Evolutionary conservation across 2,888 invertebrate genomes (phyloP), one percentile per base, ranked within the genome.

Genomic region (Acleris holmiana): DNA sequence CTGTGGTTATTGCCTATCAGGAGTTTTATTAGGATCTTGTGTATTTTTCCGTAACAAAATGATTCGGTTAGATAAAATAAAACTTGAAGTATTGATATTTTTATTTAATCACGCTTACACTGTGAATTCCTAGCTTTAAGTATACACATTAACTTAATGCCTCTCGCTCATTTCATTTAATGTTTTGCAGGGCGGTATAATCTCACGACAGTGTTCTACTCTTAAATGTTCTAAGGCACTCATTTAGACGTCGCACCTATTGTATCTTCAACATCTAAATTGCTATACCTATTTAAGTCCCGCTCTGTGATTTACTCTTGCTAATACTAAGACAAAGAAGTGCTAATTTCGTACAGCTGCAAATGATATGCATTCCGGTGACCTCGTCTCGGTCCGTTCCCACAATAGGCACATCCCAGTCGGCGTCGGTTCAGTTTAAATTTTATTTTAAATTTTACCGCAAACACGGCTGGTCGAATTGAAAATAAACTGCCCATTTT

Each of bases 401-500:
- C 69, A 76, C 74, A 75, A 71, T 73, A 71, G 74, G 69, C 63
- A 64, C 63, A 66, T 68, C 60, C 67, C 68, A 70, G 57, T 56
- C 58, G 62, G 46, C 67, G 63, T 54, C 29, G 29, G 58, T 66
- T 35, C 48, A 60, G 61, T 62, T 58, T 53, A 62, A 60, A 68
- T 70, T 71, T 78, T 78, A 73, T 73, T 80, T 80, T 79, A 54
- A 59, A 82, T 83, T 86, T 85, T 80, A 79, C 76, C 77, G 76
- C 77, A 81, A 78, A 78, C 77, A 76, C 72, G 74, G 79, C 78
- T 81, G 75, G 82, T 72, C 73, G 80, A 78, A 79, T 84, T 86
- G 76, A 85, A 87, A 88, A 88, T 85, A 88, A 88, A 86, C 85
- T 74, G 75, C 72, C 70, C 76, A 83, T 83, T 88, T 87, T 83